phyloP scores from a whole-genome alignment of 2,797 vertebrate genomes.

The Taenioides sp. region DNA sequence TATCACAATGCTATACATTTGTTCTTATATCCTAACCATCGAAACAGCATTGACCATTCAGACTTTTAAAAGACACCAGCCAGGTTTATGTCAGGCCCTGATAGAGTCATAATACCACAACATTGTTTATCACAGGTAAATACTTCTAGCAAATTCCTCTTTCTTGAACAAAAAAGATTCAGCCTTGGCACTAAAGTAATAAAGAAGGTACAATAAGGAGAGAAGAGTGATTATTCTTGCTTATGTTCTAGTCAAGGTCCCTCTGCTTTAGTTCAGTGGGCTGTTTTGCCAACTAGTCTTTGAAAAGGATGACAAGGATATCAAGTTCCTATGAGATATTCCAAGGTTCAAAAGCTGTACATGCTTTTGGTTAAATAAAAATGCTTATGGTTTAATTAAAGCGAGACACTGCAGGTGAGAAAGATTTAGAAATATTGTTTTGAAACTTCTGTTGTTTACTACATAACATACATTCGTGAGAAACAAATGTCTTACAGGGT shows the following conservation, averaged over 20 bases:
- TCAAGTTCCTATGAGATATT: neutral
- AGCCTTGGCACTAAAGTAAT: constrained; percentile 34
- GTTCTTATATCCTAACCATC: neutral
- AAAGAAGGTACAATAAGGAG: constrained; percentile 26
- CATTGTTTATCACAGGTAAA: constrained; percentile 22
- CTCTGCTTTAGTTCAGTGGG: neutral
- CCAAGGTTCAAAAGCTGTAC: neutral
- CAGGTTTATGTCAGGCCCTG: neutral
- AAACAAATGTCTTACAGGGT: too few species aligned
- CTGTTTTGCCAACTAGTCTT: constrained; percentile 3
- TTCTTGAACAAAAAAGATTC: constrained; percentile 22
- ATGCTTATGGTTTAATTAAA: neutral
- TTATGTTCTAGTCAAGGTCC: constrained; percentile 6
- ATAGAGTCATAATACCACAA: constrained; percentile 50
- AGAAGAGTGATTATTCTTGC: constrained; percentile 31
- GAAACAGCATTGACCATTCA: neutral
- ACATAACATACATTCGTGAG: too few species aligned
- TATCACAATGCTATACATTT: neutral
- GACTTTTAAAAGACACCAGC: neutral
- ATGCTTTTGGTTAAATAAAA: neutral
- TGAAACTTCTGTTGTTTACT: too few species aligned
- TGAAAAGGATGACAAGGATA: constrained; percentile 3
- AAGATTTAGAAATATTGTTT: too few species aligned
- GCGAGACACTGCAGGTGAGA: too few species aligned
- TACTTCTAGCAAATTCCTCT: constrained; percentile 26